Evolutionary conservation across 2,797 vertebrate species (phyloP), one percentile per base, ranked within the genome.

Genomic region (Halcyon chelicuti): DNA sequence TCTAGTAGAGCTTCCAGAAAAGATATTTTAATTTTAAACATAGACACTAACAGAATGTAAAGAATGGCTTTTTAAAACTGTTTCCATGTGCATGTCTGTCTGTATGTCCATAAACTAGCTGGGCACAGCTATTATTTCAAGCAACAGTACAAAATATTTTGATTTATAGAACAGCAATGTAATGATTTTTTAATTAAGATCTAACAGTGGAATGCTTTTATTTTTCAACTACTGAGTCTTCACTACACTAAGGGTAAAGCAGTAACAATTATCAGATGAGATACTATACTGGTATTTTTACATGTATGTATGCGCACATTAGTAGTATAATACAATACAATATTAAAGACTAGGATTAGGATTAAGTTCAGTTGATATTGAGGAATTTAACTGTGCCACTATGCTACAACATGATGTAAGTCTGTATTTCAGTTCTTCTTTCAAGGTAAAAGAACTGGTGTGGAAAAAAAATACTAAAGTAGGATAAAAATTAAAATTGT

Each of bases 1-100:
- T 93, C 51, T 81, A 47, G 40, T 78, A 78, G 39, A 92, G 54
- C 46, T 92, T 91, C 74, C 70, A 94, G 78, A 96, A 94, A 91
- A 86, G 31, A 78, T 92, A 68, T 88, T 94, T 91, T 96, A 46
- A 93, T 92, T 83, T 96, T 89, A 85, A 95, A 44, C 22, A 33
- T 39, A 78, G 61, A 60, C 47, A 51, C 35, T 74, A 86, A 61
- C 57, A 92, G 35, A 87, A 77, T 31, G 78, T 47, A 54, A 74
- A 86, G 67, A 35, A 5, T 55, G 25, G 7, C 1, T 52, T 62
- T 80, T 49, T 54, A 51, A 42, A 42, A 42, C 13, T 76, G 54
- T 28, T 81, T 75, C 16, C 9, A 86, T 61, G 1, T 72, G 5
- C 62, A 14, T 68, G 15, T 40, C 3, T 35, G 12, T 52, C 13